A percentile compares a stretch with the other conserved stretches of the same genome.
phyloP scores from a whole-genome alignment of 2,113 vertebrate species.

The Alexandromys fortis region DNA sequence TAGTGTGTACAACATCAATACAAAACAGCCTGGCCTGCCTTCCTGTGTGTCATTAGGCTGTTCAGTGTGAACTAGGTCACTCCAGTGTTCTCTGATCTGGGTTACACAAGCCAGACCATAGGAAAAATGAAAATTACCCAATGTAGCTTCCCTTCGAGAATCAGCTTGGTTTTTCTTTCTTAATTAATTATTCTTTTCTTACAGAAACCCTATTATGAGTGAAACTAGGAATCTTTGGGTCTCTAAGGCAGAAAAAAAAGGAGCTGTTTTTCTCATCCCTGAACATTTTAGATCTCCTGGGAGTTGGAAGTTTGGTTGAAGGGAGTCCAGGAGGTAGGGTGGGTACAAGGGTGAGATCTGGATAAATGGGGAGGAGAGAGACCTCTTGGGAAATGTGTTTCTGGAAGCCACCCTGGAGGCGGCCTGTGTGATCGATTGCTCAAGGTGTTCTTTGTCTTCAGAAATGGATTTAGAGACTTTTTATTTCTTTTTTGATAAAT shows the following conservation, averaged over 20 bases:
- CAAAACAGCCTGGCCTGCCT: not conserved
- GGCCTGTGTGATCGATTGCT: not conserved
- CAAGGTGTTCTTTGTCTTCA: not conserved
- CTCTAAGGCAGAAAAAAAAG: not conserved
- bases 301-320: not conserved
- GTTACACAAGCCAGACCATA: not conserved
- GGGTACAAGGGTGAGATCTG: not conserved
- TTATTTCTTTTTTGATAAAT: not conserved
- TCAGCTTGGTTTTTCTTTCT: conserved; percentile 47
- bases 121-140: conserved; percentile 17
- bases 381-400: not conserved
- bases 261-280: not conserved
- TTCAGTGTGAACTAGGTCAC: conserved; percentile 54
- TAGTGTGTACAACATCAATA: not conserved
- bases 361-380: too few relatives aligned
- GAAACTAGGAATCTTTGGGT: conserved; percentile 28
- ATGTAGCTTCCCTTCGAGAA: conserved; percentile 50
- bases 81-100: conserved; percentile 25
- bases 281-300: not conserved
- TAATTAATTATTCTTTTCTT: conserved; percentile 65
- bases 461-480: not conserved
- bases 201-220: conserved; percentile 7
- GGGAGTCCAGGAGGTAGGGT: rapidly evolving
- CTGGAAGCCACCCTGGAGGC: not conserved
- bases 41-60: conserved; percentile 43